Conservation (phyloP, 53 echinoderm and acorn worm genomes). For the Holothuria scabra region DNA sequence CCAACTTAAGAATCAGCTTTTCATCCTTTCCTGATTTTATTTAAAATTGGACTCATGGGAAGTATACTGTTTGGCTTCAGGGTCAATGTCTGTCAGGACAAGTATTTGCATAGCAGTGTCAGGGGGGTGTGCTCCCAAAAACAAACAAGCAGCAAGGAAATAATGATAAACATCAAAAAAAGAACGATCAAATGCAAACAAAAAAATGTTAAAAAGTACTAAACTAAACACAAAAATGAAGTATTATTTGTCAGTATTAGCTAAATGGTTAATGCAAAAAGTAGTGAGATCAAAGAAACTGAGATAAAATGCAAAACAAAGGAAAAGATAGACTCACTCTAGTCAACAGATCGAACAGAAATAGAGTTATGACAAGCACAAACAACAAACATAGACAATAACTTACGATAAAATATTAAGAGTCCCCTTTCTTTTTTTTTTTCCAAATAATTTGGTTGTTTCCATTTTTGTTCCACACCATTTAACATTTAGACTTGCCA, state of each 20-base stretch:
- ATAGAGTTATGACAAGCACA: background rate
- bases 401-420: no score
- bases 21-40: no score
- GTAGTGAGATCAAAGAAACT: no score
- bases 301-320: no score
- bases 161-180: conserved; percentile 6
- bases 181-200: background rate
- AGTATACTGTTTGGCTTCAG: no score
- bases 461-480: no score
- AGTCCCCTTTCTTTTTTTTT: no score
- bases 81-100: no score
- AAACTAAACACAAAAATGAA: conserved; percentile 8
- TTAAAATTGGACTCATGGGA: no score
- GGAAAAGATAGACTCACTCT: background rate
- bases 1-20: no score
- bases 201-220: conserved; percentile 11
- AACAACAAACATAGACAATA: background rate
- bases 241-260: background rate
- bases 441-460: no score
- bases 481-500: no score
- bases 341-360: background rate
- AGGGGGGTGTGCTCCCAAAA: background rate
- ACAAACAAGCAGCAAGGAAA: conserved; percentile 23
- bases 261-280: background rate
- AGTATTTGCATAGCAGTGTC: background rate